phyloP scores from a whole-genome alignment of 2,113 vertebrate genomes.

The Phodopus roborovskii region DNA sequence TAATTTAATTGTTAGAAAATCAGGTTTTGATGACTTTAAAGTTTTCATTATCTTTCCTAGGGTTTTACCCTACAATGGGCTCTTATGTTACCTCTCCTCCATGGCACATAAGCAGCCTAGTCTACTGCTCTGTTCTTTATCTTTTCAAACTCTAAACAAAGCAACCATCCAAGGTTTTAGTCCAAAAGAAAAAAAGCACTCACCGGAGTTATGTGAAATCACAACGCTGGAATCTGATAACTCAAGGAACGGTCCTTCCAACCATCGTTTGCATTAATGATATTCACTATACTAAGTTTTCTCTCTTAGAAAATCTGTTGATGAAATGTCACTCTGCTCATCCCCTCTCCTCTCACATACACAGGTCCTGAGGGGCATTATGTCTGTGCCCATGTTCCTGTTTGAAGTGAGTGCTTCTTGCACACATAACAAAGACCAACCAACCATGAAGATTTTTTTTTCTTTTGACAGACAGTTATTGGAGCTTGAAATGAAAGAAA shows the following conservation, averaged over 20 bases:
- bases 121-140: not conserved
- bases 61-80: not conserved
- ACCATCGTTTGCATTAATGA: not conserved
- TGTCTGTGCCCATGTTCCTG: not conserved
- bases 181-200: not conserved
- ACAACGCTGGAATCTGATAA: not conserved
- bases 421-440: slow-evolving; percentile 40
- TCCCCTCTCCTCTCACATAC: fast-evolving
- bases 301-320: slow-evolving; percentile 40
- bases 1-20: not conserved
- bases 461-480: slow-evolving; percentile 58
- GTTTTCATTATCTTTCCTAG: not conserved
- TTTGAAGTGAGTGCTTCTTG: slow-evolving; percentile 58
- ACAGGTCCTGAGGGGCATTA: not conserved
- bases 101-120: too few relatives aligned
- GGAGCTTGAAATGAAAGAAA: slow-evolving; percentile 62
- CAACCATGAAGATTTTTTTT: slow-evolving; percentile 31
- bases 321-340: slow-evolving; percentile 39
- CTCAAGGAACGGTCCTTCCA: not conserved
- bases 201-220: not conserved
- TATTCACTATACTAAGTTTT: slow-evolving; percentile 5
- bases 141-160: slow-evolving; percentile 20
- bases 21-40: not conserved
- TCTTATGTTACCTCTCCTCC: not conserved
- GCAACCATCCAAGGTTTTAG: not conserved